phyloP scores from a whole-genome alignment of 1,140 invertebrate species.

The Aphelenchoides avenae region DNA sequence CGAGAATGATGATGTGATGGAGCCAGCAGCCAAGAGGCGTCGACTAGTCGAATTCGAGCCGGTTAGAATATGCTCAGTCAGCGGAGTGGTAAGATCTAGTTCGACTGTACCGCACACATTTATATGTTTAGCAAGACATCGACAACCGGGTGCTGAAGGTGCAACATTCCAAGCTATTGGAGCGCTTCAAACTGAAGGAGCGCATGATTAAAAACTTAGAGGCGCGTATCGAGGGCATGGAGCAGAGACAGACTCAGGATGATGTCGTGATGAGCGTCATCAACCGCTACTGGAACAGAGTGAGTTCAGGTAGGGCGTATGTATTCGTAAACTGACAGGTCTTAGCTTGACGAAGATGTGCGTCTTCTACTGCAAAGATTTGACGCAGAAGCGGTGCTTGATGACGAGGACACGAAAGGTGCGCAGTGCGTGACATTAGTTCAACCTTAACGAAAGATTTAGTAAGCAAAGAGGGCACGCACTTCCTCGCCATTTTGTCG shows the following conservation, averaged over 20 bases:
- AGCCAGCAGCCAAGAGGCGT: constrained; percentile 11
- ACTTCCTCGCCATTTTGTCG: constrained; percentile 21
- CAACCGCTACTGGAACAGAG: constrained; percentile 64
- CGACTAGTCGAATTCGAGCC: constrained; percentile 36
- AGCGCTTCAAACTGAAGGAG: constrained; percentile 36
- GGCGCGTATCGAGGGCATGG: constrained; percentile 63
- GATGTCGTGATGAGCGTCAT: constrained; percentile 64
- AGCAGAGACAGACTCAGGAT: constrained; percentile 62
- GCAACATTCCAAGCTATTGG: constrained; percentile 40
- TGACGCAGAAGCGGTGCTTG: constrained; percentile 13
- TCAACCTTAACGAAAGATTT: constrained; percentile 1
- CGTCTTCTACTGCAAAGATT: constrained; percentile 38
- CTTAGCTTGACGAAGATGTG: constrained; percentile 32
- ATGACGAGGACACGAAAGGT: constrained; percentile 33
- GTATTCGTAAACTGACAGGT: not conserved
- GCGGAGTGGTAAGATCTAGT: constrained; percentile 28
- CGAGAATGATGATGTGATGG: constrained; percentile 26
- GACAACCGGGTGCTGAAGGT: constrained; percentile 28
- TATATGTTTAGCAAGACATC: constrained; percentile 35
- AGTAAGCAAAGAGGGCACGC: constrained; percentile 21
- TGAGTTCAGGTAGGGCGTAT: constrained; percentile 15
- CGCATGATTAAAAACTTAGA: constrained; percentile 44
- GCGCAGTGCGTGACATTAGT: too few species aligned
- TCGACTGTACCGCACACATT: not conserved
- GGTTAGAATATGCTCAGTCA: constrained; percentile 28